A percentile compares a stretch with the other conserved stretches of the same genome.
Conservation (phyloP, 92 coral and sea anemone species). For the Chrysogorgia sp. region DNA sequence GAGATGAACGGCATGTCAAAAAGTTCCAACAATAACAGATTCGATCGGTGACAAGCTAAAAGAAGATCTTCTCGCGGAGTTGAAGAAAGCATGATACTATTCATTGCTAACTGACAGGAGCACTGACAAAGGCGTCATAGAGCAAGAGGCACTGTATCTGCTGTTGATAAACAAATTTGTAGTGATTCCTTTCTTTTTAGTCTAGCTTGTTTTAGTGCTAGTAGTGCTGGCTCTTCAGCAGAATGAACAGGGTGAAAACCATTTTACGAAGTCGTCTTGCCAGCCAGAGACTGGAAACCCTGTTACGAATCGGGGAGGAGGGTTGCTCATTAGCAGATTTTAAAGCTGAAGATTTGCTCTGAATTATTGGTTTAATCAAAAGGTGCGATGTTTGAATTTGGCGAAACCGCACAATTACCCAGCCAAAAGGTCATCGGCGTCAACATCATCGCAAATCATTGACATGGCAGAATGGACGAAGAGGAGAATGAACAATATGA, state of each 20-base stretch:
- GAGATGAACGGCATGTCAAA: constrained; percentile 9
- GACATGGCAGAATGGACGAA: too few species aligned
- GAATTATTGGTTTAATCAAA: constrained; percentile 6
- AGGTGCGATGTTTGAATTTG: not conserved
- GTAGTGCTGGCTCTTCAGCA: constrained; percentile 10
- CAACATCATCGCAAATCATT: too few species aligned
- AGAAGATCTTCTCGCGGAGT: constrained; percentile 8
- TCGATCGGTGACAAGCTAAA: constrained; percentile 5
- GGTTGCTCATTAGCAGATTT: constrained; percentile 3
- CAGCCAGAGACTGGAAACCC: not conserved
- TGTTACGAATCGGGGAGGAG: constrained; percentile 14
- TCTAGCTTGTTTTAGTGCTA: too few species aligned
- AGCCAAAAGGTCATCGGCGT: not conserved
- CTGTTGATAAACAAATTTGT: too few species aligned
- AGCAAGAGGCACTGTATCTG: constrained; percentile 26
- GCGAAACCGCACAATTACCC: constrained; percentile 13
- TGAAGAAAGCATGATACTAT: constrained; percentile 16
- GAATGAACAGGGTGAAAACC: constrained; percentile 18
- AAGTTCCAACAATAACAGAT: too few species aligned
- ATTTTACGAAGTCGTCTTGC: not conserved
- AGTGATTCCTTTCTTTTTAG: too few species aligned
- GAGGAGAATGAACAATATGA: too few species aligned
- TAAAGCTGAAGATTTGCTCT: constrained; percentile 1
- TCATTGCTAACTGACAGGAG: constrained; percentile 19
- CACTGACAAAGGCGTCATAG: constrained; percentile 14